These are phyloP conservation scores for Chrysomela aeneicollis DNA, from an alignment of 2,888 invertebrate genomes.

Conservation along the genomic window DNA sequence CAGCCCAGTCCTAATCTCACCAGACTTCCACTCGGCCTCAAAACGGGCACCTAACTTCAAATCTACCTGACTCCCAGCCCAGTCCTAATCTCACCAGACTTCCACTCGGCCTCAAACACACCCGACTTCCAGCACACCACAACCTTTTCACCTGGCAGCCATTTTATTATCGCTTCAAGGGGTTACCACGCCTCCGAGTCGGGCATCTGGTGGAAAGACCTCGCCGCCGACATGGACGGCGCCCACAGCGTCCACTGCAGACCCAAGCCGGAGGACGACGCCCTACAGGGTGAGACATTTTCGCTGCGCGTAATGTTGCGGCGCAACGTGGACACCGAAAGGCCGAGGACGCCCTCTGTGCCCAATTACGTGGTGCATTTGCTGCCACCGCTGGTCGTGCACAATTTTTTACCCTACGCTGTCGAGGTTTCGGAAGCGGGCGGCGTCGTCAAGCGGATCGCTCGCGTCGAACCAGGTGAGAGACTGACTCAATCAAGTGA, in stretches of 20 bases:
- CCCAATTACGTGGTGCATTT: constrained; percentile 78
- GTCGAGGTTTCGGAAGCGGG: constrained; percentile 67
- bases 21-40: too few species aligned
- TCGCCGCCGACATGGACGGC: constrained; percentile 71
- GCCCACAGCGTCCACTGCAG: constrained; percentile 74
- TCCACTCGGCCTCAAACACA: too few species aligned
- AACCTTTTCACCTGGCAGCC: too few species aligned
- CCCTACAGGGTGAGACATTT: constrained; percentile 70
- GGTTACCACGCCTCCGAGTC: constrained; percentile 75
- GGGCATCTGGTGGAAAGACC: constrained; percentile 83
- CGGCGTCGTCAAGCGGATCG: constrained; percentile 54
- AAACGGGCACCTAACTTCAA: too few species aligned
- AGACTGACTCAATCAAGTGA: too few species aligned
- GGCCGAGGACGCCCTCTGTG: constrained; percentile 59
- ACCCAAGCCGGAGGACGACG: constrained; percentile 67
- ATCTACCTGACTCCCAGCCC: too few species aligned
- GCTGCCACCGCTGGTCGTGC: constrained; percentile 76
- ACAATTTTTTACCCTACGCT: constrained; percentile 80
- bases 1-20: too few species aligned
- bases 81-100: too few species aligned
- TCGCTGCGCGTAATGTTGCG: constrained; percentile 68
- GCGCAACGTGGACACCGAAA: constrained; percentile 52
- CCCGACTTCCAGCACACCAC: too few species aligned
- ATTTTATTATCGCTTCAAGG: constrained; percentile 57
- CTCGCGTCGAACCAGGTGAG: constrained; percentile 72